phyloP scores from a whole-genome alignment of 2,888 invertebrate genomes.

The Agrilus mali region DNA sequence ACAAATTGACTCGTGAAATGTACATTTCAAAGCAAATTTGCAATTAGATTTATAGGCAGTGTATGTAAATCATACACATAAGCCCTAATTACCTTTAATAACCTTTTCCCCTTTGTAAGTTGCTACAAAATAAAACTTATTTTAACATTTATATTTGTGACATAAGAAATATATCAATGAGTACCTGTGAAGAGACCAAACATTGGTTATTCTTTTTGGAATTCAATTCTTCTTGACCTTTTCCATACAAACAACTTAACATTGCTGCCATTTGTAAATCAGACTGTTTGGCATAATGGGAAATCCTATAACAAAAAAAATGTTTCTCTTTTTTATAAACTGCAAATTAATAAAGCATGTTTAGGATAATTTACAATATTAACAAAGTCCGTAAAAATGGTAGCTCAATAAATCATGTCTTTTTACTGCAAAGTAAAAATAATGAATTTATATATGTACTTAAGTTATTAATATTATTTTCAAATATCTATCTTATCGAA shows the following conservation, averaged over 20 bases:
- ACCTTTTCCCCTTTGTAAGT: slow-evolving; percentile 47
- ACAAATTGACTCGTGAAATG: too few relatives aligned
- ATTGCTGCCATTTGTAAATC: slow-evolving; percentile 93
- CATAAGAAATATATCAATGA: too few relatives aligned
- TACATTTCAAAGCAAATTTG: too few relatives aligned
- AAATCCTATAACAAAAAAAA: slow-evolving; percentile 45
- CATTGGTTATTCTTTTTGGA: slow-evolving; percentile 20
- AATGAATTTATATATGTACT: too few relatives aligned
- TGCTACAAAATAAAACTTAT: slow-evolving; percentile 41
- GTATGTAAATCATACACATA: background rate
- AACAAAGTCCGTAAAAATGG: too few relatives aligned
- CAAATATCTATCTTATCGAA: background rate
- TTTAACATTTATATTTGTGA: slow-evolving; percentile 6
- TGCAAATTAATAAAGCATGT: too few relatives aligned
- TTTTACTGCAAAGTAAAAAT: too few relatives aligned
- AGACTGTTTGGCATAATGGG: slow-evolving; percentile 64
- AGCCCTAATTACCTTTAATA: slow-evolving; percentile 43
- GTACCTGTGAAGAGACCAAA: slow-evolving; percentile 3
- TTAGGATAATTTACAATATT: too few relatives aligned
- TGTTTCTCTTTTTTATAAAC: too few relatives aligned
- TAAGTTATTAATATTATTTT: background rate
- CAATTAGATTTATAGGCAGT: too few relatives aligned
- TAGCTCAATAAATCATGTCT: too few relatives aligned
- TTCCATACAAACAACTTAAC: slow-evolving; percentile 78
- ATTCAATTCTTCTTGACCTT: slow-evolving; percentile 25